Base-by-base conservation (phyloP, 1,140 invertebrate species). In the Rhyacophila brunnea region DNA sequence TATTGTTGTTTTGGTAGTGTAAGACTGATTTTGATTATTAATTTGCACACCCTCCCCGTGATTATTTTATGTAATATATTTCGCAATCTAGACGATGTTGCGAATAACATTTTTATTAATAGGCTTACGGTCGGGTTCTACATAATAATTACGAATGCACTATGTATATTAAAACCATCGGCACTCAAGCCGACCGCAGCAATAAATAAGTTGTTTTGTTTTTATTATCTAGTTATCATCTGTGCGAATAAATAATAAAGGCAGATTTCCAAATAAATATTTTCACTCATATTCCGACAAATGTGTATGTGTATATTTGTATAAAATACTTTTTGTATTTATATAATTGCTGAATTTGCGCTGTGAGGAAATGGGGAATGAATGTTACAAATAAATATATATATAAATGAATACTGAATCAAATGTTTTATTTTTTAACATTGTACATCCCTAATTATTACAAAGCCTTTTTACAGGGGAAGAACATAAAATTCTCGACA, bases 371-470 rank as follows among this genome's bases (percentile, higher is more conserved):
- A 32, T 36, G 38, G n/a, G 38, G 38, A 15, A 44, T 44, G 51
- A 53, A 53, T 53, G 51, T 47, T 55, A 55, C 9, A 53, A 53
- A 44, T 53, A 55, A 40, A 55, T 42, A 55, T 46, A 55, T 46
- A 45, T 11, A 47, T 32, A 46, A 55, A 28, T 46, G 34, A 46
- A 52, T 52, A 40, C 28, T 55, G n/a, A 55, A 47, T 9, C n/a
- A 13, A 45, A 43, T 32, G 51, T 54, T 54, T 54, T 54, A 54
- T 54, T 54, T 51, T 23, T 51, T 10, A 49, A 49, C 20, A 28
- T 28, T 28, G 9, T 5, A 28, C 23, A 28, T 28, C 4, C 9
- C 23, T 28, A 3, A 28, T 9, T 28, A 28, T 9, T 28, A 9
- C 3, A 28, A 3, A 28, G 23, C 23, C 23, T 28, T 28, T 28